Evolutionary conservation across 2,113 vertebrate genomes (phyloP).

Genomic region (Nesogale talazaci): DNA sequence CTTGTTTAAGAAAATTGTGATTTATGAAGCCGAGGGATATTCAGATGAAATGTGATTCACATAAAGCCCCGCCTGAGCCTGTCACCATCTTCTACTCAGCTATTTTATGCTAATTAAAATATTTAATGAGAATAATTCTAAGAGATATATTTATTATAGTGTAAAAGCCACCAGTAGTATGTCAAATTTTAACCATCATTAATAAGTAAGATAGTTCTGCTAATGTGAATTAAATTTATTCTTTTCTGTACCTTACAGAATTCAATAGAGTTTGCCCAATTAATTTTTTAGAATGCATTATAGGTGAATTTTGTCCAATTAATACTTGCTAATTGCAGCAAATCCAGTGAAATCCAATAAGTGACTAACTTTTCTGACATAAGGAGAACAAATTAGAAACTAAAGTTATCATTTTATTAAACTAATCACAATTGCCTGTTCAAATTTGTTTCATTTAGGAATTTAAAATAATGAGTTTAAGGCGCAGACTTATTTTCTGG

Average conservation of each 20-base stretch:
- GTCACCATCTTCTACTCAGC: constrained; percentile 1
- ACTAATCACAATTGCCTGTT: not conserved
- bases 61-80: not conserved
- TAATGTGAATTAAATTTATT: constrained; percentile 44
- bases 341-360: not conserved
- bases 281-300: constrained; percentile 26
- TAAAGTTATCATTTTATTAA: not conserved
- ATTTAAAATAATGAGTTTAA: constrained; percentile 34
- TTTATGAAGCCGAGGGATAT: not conserved
- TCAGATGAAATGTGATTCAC: constrained; percentile 34
- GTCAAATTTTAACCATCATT: constrained; percentile 18
- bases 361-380: not conserved
- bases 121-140: constrained; percentile 43
- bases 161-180: constrained; percentile 48
- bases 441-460: not conserved
- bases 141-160: constrained; percentile 38
- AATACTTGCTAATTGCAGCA: not conserved
- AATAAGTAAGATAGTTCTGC: constrained; percentile 46
- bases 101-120: constrained; percentile 51
- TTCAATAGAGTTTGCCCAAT: constrained; percentile 26
- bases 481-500: not conserved
- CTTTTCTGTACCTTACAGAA: constrained; percentile 48
- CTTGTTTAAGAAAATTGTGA: constrained; percentile 16
- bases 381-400: not conserved
- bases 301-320: not conserved